Evolutionary conservation across 2,797 vertebrate genomes (phyloP), one percentile per base, ranked within the genome.

Genomic region (Harpagifer antarcticus): DNA sequence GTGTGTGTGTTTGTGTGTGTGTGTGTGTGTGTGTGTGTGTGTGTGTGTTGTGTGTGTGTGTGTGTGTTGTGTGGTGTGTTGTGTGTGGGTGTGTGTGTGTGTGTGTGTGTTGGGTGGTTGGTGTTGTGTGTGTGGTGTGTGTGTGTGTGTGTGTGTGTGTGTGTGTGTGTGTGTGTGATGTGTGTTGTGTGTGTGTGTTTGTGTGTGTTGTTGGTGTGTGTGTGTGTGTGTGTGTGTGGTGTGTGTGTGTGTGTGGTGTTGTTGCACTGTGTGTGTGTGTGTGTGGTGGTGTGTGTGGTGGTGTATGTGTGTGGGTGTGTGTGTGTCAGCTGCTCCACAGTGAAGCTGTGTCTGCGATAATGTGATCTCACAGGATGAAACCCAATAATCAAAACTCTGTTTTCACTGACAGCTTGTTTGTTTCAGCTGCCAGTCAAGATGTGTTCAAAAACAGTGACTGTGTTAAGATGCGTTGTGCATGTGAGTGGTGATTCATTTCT

Each of bases 321-420:
- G 23, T 27, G 23, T 27, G 3, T 27, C 88, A 88, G 86, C 84
- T 40, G 71, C 66, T 59, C 49, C 19, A 76, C 66, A 78, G 67
- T 77, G 72, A 57, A 20, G 72, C 87, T 74, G 81, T 79, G 83
- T 86, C 58, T 57, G 64, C 66, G 68, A 50, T 68, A 60, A 70
- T 78, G 73, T 74, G 74, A 83, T 78, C 78, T 17, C 59, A 78
- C 67, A 45, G 43, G 52, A 63, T 9, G 43, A 52, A 31, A 70
- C 27, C 15, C 20, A n/a, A 11, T 12, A 14, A n/a, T n/a, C n/a
- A n/a, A n/a, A n/a, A n/a, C 48, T 0, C 7, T n/a, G 33, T 54
- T 16, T 52, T 15, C 45, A 37, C 1, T 45, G 43, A 23, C 5
- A 27, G 37, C 45, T 37, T 37, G 23, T n/a, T 49, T 13, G 10